Evolutionary conservation across 2,797 vertebrate genomes (phyloP).

Genomic region (Thaleichthys pacificus): DNA sequence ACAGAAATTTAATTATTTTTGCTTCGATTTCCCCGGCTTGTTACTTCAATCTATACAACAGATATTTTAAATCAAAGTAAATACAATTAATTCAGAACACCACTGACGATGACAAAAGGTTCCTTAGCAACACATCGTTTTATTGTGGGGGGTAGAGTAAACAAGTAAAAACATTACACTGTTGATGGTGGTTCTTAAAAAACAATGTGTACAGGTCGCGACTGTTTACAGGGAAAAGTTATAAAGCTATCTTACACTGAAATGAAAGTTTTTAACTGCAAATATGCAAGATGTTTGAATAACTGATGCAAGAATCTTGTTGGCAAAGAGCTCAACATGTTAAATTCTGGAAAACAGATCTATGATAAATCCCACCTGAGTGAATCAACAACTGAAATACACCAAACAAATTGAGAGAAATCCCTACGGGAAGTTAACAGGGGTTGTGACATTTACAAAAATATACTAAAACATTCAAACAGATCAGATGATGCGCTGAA

Average conservation of each 20-base stretch:
- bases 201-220: constrained; percentile 14
- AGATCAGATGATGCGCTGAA: constrained; percentile 33
- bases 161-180: constrained; percentile 53
- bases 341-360: background rate
- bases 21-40: too few relatives aligned
- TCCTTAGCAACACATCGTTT: constrained; percentile 39
- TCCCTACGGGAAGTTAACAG: background rate
- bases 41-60: background rate
- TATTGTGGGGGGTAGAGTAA: constrained; percentile 43
- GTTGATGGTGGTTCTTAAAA: constrained; percentile 11
- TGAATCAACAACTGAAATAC: constrained; percentile 20
- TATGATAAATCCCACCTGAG: background rate
- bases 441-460: constrained; percentile 34
- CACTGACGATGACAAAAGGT: background rate
- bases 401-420: constrained; percentile 5
- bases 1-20: too few relatives aligned
- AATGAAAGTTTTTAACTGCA: constrained; percentile 20
- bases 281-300: constrained; percentile 4
- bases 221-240: constrained; percentile 14
- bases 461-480: constrained; percentile 62
- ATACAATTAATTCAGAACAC: background rate
- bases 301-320: background rate
- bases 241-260: constrained; percentile 18
- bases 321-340: background rate
- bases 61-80: background rate